phyloP scores from a whole-genome alignment of 2,113 vertebrate genomes.

The Leptosomus discolor region DNA sequence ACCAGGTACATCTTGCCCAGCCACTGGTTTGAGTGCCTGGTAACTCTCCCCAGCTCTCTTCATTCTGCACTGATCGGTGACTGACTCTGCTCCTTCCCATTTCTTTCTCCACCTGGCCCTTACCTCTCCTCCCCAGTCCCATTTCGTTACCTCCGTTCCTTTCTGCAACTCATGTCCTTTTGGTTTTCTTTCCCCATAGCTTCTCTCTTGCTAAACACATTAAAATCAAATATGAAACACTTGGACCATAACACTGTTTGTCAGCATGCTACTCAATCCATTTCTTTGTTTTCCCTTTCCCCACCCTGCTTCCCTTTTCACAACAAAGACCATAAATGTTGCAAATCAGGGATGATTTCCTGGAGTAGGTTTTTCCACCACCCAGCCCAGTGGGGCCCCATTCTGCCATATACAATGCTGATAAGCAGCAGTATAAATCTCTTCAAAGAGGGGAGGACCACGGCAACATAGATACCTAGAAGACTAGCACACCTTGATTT shows the following conservation, averaged over 20 bases:
- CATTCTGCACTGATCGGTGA: neutral
- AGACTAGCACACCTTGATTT: neutral
- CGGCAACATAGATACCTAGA: neutral
- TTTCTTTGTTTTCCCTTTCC: neutral
- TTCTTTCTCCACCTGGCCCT: neutral
- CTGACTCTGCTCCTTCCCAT: neutral
- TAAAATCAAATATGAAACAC: neutral
- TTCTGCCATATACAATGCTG: neutral
- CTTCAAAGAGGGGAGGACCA: neutral
- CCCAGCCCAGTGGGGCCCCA: neutral
- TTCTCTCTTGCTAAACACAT: neutral
- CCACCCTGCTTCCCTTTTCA: neutral
- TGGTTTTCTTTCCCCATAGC: neutral
- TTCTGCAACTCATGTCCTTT: neutral
- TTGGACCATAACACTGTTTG: neutral
- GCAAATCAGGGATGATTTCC: neutral
- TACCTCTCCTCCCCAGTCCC: neutral
- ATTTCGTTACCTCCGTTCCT: neutral
- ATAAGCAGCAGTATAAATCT: neutral
- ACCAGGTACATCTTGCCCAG: neutral
- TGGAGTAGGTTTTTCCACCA: neutral
- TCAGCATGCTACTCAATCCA: neutral
- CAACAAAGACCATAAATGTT: neutral
- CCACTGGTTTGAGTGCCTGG: neutral
- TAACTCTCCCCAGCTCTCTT: neutral